A percentile compares a stretch with the other conserved stretches of the same genome.
Conservation (phyloP, 1,140 invertebrate species). For the Aphaenogaster ashmeadi region DNA sequence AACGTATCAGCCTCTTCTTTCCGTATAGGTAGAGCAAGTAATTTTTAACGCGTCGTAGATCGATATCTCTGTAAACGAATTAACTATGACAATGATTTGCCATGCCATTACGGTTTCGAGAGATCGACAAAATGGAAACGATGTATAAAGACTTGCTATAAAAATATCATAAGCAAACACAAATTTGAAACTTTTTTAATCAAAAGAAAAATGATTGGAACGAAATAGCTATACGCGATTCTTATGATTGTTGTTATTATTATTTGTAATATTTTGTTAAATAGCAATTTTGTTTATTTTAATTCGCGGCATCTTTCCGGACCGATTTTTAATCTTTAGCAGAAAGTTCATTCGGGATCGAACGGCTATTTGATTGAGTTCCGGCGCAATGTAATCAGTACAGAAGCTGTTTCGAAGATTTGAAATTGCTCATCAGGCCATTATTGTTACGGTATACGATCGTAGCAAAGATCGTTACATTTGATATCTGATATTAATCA, state of each 20-base stretch:
- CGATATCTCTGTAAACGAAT: background rate
- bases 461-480: background rate
- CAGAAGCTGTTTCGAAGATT: slow-evolving; percentile 30
- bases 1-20: background rate
- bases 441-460: background rate
- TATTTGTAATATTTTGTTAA: background rate
- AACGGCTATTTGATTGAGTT: slow-evolving; percentile 9
- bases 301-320: background rate
- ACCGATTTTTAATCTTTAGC: background rate
- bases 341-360: background rate
- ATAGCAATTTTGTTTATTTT: background rate
- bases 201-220: background rate
- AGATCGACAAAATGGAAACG: background rate
- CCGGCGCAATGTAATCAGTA: slow-evolving; percentile 27
- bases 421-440: slow-evolving; percentile 17
- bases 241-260: background rate
- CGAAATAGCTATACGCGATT: background rate
- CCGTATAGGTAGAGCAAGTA: background rate
- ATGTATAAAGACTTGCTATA: background rate
- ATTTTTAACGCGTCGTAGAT: slow-evolving; percentile 1
- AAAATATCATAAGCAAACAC: background rate
- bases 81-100: background rate
- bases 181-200: background rate
- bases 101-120: background rate
- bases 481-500: background rate